Evolutionary conservation across 1,140 invertebrate genomes (phyloP).

Genomic region (Bombyx mori): DNA sequence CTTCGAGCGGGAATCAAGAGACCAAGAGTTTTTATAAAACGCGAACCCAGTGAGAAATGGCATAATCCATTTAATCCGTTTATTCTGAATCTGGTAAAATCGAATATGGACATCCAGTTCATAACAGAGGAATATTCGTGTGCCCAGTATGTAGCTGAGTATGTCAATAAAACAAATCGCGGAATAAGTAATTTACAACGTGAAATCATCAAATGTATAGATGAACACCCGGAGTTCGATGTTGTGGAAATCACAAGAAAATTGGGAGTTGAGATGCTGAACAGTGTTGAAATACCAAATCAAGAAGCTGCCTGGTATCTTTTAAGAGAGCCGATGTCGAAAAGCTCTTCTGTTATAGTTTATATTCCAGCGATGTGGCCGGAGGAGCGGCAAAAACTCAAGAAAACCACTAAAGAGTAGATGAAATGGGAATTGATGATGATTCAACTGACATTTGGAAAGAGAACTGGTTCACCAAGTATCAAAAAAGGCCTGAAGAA

Average conservation of each 20-base stretch:
- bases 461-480: conserved; percentile 21
- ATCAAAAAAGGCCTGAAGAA: conserved; percentile 18
- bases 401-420: conserved; percentile 10
- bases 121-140: conserved; percentile 21
- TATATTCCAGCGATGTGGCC: conserved; percentile 15
- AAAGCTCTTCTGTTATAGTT: conserved; percentile 4
- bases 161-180: conserved; percentile 20
- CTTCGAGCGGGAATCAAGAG: conserved; percentile 10
- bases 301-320: conserved; percentile 29
- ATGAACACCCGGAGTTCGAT: conserved; percentile 19
- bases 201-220: conserved; percentile 22
- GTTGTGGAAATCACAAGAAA: conserved; percentile 20
- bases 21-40: conserved; percentile 9
- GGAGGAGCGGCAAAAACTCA: conserved; percentile 7
- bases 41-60: conserved; percentile 17
- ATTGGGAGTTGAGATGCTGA: conserved; percentile 16
- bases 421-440: conserved; percentile 6
- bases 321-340: conserved; percentile 17
- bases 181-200: conserved; percentile 20
- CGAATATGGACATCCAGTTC: conserved; percentile 23
- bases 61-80: conserved; percentile 21
- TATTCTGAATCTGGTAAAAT: conserved; percentile 16
- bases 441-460: conserved; percentile 13
- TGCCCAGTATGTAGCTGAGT: conserved; percentile 20
- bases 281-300: conserved; percentile 14